Evolutionary conservation across 2,888 invertebrate genomes (phyloP).

Genomic region (Cartodere bifasciata): DNA sequence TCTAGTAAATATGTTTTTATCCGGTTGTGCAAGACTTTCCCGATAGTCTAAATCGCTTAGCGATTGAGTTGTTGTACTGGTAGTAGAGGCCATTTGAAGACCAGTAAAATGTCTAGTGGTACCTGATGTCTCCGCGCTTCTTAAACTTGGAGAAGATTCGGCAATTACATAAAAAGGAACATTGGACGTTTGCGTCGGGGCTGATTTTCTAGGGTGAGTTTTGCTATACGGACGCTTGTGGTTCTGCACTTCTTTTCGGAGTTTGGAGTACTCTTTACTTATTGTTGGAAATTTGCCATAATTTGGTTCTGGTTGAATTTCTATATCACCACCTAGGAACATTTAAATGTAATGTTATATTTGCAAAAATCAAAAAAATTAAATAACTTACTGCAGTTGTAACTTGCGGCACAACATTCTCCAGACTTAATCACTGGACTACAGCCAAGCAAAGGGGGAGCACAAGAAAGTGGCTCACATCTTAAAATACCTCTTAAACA

Average conservation of each 20-base stretch:
- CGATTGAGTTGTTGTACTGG: constrained; percentile 21
- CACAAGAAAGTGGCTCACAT: constrained; percentile 65
- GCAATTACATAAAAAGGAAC: constrained; percentile 26
- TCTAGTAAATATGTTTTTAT: constrained; percentile 15
- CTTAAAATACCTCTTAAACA: constrained; percentile 60
- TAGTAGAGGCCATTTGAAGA: constrained; percentile 15
- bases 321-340: constrained; percentile 37
- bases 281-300: constrained; percentile 39
- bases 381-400: constrained; percentile 56
- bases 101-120: constrained; percentile 26
- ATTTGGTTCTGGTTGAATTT: constrained; percentile 39
- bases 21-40: constrained; percentile 9
- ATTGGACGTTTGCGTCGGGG: too few relatives aligned
- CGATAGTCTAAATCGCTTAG: constrained; percentile 15
- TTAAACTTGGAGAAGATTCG: constrained; percentile 21
- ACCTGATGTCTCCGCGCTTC: constrained; percentile 23
- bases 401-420: constrained; percentile 75
- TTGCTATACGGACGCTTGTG: constrained; percentile 4
- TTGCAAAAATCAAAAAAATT: too few relatives aligned
- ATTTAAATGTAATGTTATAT: neutral
- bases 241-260: constrained; percentile 34
- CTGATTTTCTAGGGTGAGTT: constrained; percentile 6
- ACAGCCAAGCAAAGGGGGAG: constrained; percentile 63
- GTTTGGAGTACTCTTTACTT: constrained; percentile 41
- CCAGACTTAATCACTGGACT: constrained; percentile 60